Percentiles rank a stretch among this genome's conserved stretches.
Conservation (phyloP, 2,113 vertebrate genomes). For the Macquaria australasica region DNA sequence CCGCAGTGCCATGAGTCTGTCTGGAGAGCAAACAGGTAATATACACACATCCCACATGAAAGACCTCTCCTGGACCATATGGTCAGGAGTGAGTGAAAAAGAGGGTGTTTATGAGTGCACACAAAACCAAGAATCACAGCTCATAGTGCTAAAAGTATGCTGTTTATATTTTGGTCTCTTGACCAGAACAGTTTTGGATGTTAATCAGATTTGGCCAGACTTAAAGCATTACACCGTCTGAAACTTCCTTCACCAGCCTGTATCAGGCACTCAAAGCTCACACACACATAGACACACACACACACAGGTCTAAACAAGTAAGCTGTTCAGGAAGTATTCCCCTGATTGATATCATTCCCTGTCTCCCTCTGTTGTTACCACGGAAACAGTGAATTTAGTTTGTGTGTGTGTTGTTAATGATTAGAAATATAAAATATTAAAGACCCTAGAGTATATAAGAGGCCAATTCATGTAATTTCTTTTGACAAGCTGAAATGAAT, state of each 20-base stretch:
- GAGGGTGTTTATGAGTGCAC: background rate
- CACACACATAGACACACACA: conserved; percentile 25
- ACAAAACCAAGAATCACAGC: background rate
- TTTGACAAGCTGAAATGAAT: background rate
- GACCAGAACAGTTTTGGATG: conserved; percentile 31
- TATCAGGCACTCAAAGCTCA: conserved; percentile 57
- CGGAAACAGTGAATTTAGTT: background rate
- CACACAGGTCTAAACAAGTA: conserved; percentile 24
- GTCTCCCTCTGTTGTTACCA: background rate
- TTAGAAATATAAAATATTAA: background rate
- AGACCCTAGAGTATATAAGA: background rate
- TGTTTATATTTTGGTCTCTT: conserved; percentile 39
- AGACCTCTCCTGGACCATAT: no score
- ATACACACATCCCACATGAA: conserved; percentile 9
- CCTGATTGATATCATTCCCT: conserved; percentile 6
- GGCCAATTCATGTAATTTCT: background rate
- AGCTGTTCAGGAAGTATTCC: conserved; percentile 45
- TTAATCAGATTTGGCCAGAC: conserved; percentile 70
- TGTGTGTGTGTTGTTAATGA: background rate
- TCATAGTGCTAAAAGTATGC: background rate
- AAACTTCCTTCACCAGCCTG: conserved; percentile 53
- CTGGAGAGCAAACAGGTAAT: conserved; percentile 93
- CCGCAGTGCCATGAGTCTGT: conserved; percentile 93
- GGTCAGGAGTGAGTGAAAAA: background rate
- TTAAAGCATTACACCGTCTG: conserved; percentile 73